Conservation (phyloP, 2,113 vertebrate species). For the Phylloscopus whistleri region DNA sequence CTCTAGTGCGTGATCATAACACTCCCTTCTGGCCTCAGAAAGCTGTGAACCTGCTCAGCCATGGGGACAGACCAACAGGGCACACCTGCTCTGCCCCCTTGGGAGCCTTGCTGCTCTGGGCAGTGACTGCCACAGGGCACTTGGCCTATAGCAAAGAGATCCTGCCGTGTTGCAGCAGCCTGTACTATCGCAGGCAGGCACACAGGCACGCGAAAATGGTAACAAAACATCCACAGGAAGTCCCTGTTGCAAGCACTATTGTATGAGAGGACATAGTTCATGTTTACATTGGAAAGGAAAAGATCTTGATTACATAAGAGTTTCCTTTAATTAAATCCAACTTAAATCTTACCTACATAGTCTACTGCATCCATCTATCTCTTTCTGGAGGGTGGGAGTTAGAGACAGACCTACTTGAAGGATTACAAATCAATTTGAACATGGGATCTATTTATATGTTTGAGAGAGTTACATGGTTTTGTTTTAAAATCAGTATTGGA, state of each 20-base stretch:
- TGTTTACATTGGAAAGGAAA: not conserved
- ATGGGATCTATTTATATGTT: not conserved
- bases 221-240: constrained; percentile 1
- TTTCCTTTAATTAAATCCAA: not conserved
- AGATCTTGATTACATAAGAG: not conserved
- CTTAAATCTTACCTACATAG: not conserved
- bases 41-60: not conserved
- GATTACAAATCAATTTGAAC: not conserved
- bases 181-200: not conserved
- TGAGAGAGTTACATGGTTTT: not conserved
- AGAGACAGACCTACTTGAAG: not conserved
- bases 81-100: not conserved
- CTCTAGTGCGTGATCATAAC: not conserved
- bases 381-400: not conserved
- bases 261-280: not conserved
- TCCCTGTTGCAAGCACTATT: not conserved
- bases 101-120: not conserved
- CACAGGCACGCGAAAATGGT: not conserved
- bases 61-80: not conserved
- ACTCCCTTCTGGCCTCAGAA: not conserved
- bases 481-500: not conserved
- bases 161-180: not conserved
- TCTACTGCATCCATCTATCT: not conserved
- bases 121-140: not conserved
- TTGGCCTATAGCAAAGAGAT: not conserved